Evolutionary conservation across 2,888 invertebrate species (phyloP).

Genomic region (Eupithecia dodoneata): DNA sequence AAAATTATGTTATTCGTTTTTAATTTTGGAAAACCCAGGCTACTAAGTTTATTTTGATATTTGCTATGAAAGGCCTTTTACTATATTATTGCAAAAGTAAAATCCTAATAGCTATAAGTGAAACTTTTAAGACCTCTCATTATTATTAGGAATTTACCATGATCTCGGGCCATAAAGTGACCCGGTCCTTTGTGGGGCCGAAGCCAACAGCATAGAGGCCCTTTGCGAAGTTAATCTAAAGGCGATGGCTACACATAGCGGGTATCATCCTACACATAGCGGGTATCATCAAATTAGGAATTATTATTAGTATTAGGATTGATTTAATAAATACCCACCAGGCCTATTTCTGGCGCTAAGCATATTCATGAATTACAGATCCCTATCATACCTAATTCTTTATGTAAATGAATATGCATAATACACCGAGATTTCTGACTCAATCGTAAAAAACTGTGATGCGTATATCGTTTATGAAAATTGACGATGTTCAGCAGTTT

Average conservation of each 20-base stretch:
- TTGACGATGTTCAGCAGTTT: background rate
- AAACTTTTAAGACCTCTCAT: too few species aligned
- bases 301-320: too few species aligned
- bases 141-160: too few species aligned
- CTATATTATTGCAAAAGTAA: background rate
- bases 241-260: too few species aligned
- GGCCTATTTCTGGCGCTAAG: background rate
- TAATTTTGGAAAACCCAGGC: background rate
- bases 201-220: too few species aligned
- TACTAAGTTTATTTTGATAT: background rate
- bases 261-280: too few species aligned
- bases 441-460: background rate
- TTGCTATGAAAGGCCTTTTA: background rate
- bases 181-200: too few species aligned
- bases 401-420: background rate
- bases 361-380: background rate
- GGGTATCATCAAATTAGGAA: too few species aligned
- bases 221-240: too few species aligned
- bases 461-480: background rate
- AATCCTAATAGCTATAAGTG: too few species aligned
- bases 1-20: background rate
- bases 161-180: too few species aligned
- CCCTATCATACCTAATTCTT: background rate
- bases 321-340: background rate
- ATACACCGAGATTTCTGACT: background rate